Evolutionary conservation across 2,797 vertebrate genomes (phyloP), one percentile per base, ranked within the genome.

Genomic region (Apogon hyalosoma): DNA sequence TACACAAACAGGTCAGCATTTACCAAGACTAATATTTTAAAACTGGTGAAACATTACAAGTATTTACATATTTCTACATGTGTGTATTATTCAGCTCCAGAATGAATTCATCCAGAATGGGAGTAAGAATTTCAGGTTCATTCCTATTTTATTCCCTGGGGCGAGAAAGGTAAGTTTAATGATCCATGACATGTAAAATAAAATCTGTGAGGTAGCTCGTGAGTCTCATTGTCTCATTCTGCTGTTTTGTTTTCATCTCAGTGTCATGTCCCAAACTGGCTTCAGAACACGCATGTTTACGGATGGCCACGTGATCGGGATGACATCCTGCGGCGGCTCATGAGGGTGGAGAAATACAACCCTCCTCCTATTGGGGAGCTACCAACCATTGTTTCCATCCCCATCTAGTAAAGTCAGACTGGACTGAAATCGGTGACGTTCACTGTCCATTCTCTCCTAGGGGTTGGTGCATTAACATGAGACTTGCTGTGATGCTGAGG

Each of bases 91-190:
- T 63, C 82, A 95, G 94, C 88, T 95, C 24, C 94, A 95, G 86
- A 95, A 87, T 63, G 94, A 95, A 84, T 95, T 95, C 81, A 95
- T 95, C 64, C 94, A 95, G 77, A 95, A 95, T 11, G 94, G 94
- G 16, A 94, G 94, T 88, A 94, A 93, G 80, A 95, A 95, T 80
- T 95, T 95, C 84, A 77, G 94, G 76, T 95, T 95, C 73, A 94
- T 95, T 74, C 94, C 94, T 2, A 91, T 95, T 52, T 60, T 95
- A 73, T 95, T 95, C 70, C 94, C 94, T 0, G 94, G 94, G 6
- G 93, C 94, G 1, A 93, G 81, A 66, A 94, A 91, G 92, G 94
- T 95, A 63, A 62, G 76, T 53, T 6, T 16, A 1, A 36, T n/a
- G 1, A 5, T 36, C 1, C 11, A 1, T 5, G 24, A 45, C n/a